Evolutionary conservation across 2,888 invertebrate genomes (phyloP), one percentile per base, ranked within the genome.

Genomic region (Rhimphoctona megacephalus): DNA sequence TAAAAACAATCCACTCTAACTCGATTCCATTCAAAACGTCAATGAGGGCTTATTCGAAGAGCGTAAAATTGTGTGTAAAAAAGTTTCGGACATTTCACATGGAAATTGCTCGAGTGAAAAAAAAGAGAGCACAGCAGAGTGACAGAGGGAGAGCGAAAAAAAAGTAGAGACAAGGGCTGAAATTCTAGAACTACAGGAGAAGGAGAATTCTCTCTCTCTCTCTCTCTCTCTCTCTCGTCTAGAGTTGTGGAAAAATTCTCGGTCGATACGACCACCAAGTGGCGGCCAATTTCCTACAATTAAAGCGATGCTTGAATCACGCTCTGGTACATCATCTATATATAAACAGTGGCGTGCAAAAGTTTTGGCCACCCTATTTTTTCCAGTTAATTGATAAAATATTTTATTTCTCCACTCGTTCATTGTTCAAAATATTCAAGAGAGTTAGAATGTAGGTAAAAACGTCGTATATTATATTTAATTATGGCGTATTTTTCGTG

Each of bases 201-300:
- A 61, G 78, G 70, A 54, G 33, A 54, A 43, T 25, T 22, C 33
- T 61, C 14, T 30, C 43, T 69, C 19, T 8, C 46, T 64, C 43
- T 22, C 33, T 61, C 14, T 30, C 43, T 69, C 19, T 8, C 46
- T 64, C 43, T 39, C 52, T 43, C 61, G 81, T 33, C 19, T 46
- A 66, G 84, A 76, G 81, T 73, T 69, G 77, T 78, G 84, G 84
- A 81, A 86, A 84, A 86, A 86, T 81, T 74, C 78, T 73, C 66
- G 69, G 76, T 70, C 72, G 64, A 61, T 57, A 70, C 76, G 39
- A 76, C 86, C 79, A 57, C 69, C 83, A 54, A 88, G 90, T 90
- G 90, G 87, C 88, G 88, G 90, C 90, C 85, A 92, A 92, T 92
- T 92, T 92, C 92, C 91, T 90, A 90, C 90, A 90, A 90, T 91